Evolutionary conservation across 2,888 invertebrate species (phyloP).

Genomic region (Steinernema carpocapsae): DNA sequence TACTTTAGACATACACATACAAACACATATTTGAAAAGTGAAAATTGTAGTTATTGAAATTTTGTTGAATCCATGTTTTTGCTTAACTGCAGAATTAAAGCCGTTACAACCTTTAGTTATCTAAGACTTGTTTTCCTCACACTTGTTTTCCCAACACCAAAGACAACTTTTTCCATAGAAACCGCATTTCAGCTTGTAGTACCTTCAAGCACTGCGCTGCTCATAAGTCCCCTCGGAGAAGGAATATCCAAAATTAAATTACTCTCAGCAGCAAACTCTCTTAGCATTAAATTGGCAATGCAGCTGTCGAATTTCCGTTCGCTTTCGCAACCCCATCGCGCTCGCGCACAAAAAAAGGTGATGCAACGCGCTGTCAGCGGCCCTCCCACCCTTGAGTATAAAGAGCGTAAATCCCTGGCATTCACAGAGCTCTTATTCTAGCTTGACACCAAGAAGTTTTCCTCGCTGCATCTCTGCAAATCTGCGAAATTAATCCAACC

Average conservation of each 20-base stretch:
- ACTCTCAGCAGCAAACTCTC: neutral
- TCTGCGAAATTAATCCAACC: neutral
- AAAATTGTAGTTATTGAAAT: no score
- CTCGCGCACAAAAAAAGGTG: slow-evolving; percentile 31
- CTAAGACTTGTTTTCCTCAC: no score
- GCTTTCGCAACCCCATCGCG: slow-evolving; percentile 8
- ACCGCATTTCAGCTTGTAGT: no score
- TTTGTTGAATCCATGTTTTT: no score
- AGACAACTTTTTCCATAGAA: no score
- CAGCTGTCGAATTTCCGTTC: neutral
- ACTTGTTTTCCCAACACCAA: no score
- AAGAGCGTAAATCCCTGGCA: neutral
- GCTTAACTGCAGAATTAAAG: no score
- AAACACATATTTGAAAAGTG: no score
- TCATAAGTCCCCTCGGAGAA: no score
- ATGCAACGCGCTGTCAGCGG: slow-evolving; percentile 30
- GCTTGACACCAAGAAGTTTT: neutral
- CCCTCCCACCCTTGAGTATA: slow-evolving; percentile 12
- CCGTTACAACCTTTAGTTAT: no score
- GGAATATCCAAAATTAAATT: slow-evolving; percentile 14
- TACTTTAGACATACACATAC: no score
- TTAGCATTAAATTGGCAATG: neutral
- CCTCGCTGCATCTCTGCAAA: neutral
- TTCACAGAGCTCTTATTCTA: slow-evolving; percentile 13
- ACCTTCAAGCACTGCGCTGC: no score